These are phyloP conservation scores for Chascanopsetta lugubris DNA, from an alignment of 2,113 vertebrate species.

Conservation along the genomic window DNA sequence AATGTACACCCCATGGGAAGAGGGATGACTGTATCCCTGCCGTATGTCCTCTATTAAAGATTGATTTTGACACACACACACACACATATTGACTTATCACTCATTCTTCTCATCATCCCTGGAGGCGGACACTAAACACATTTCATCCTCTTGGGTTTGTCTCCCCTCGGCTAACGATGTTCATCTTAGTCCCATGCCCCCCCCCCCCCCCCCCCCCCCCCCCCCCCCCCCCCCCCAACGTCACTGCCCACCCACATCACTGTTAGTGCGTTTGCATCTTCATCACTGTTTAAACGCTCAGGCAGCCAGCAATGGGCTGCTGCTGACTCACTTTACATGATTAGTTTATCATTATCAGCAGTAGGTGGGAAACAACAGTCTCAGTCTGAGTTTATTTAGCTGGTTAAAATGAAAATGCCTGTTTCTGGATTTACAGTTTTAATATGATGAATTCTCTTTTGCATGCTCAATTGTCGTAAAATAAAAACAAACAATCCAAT, in stretches of 20 bases:
- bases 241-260: neutral
- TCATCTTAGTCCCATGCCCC: neutral
- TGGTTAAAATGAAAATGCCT: no score
- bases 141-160: neutral
- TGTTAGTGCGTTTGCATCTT: neutral
- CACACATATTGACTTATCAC: neutral
- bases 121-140: neutral
- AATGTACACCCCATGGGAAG: no score
- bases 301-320: neutral
- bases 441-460: no score
- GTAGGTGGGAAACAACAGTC: neutral
- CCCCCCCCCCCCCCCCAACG: no score
- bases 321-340: neutral
- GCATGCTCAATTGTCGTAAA: no score
- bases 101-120: neutral
- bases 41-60: neutral
- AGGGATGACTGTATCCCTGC: no score
- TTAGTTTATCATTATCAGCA: neutral
- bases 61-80: neutral
- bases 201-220: no score
- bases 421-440: no score
- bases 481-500: no score
- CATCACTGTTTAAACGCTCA: constrained; percentile 3
- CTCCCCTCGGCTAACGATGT: neutral
- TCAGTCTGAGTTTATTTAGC: neutral